Conservation (phyloP, 2,113 vertebrate genomes). For the Apodemus sylvaticus region DNA sequence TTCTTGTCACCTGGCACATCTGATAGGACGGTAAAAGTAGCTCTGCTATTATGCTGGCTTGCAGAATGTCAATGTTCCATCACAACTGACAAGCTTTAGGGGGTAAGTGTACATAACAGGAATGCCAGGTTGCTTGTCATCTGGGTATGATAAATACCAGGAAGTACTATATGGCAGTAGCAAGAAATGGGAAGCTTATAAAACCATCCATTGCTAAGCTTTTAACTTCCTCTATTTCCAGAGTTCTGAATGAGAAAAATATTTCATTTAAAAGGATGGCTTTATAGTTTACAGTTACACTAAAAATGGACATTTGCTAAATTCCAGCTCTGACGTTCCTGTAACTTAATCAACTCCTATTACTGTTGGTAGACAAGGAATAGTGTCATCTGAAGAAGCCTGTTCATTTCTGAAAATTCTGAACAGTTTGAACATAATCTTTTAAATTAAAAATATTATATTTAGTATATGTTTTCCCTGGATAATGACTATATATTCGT, state of each 20-base stretch:
- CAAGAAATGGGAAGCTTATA: background rate
- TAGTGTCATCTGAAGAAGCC: background rate
- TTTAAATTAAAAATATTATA: background rate
- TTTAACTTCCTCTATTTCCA: background rate
- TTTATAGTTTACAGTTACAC: background rate
- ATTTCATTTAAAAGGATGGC: background rate
- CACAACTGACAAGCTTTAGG: background rate
- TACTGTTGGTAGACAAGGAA: background rate
- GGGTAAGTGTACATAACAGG: background rate
- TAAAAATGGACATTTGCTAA: constrained; percentile 17
- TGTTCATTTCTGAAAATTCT: constrained; percentile 41
- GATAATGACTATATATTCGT: background rate
- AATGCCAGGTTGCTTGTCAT: background rate
- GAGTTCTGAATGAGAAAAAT: background rate
- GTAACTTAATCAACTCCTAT: background rate
- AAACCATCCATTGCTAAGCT: constrained; percentile 15
- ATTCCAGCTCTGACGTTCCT: background rate
- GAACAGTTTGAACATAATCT: background rate
- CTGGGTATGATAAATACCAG: background rate
- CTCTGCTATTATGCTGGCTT: background rate
- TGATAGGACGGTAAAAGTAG: background rate
- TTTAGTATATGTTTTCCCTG: background rate
- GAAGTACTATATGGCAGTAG: background rate
- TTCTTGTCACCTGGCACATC: background rate
- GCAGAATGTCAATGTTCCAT: background rate